A percentile compares a stretch with the other conserved stretches of the same genome.
phyloP scores from a whole-genome alignment of 2,888 invertebrate genomes.

The Amphipyra berbera region DNA sequence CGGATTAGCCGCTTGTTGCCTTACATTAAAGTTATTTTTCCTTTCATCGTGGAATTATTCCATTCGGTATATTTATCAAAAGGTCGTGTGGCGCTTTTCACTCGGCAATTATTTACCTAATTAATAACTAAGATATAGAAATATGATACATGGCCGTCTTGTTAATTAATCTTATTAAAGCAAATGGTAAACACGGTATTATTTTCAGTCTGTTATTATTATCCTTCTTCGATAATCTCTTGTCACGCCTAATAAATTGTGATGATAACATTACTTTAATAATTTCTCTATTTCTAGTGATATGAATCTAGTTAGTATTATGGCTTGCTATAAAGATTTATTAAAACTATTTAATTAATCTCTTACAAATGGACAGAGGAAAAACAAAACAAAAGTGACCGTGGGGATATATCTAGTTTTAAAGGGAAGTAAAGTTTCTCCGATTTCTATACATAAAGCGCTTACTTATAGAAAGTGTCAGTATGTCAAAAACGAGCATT shows the following conservation, averaged over 20 bases:
- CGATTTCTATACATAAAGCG: background rate
- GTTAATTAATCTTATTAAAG: constrained; percentile 41
- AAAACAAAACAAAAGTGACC: background rate
- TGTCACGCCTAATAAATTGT: constrained; percentile 14
- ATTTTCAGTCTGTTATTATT: constrained; percentile 32
- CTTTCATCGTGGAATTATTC: constrained; percentile 41
- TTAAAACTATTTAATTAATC: no score
- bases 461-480: background rate
- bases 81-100: constrained; percentile 39
- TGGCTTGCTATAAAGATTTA: no score
- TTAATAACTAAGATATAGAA: constrained; percentile 46
- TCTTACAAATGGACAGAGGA: no score
- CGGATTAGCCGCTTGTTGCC: constrained; percentile 60
- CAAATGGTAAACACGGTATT: constrained; percentile 34
- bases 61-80: constrained; percentile 37
- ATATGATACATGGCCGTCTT: constrained; percentile 33
- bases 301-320: no score
- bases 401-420: background rate
- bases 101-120: constrained; percentile 43
- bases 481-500: constrained; percentile 26
- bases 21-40: constrained; percentile 40
- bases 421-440: background rate
- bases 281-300: background rate
- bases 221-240: constrained; percentile 27
- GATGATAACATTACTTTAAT: constrained; percentile 10